phyloP scores from a whole-genome alignment of 2,113 vertebrate species.

The Gadus macrocephalus region DNA sequence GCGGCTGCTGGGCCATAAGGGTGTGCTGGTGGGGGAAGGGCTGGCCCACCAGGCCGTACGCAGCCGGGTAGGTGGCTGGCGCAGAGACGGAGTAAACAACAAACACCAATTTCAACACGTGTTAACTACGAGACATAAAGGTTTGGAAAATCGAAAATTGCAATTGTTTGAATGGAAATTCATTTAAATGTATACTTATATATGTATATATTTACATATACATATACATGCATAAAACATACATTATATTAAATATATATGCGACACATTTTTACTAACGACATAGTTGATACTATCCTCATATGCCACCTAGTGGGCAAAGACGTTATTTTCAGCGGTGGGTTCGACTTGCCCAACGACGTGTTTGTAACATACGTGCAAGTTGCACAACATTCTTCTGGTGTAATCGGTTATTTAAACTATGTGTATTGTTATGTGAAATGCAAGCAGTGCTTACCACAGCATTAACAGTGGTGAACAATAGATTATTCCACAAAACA shows the following conservation, averaged over 20 bases:
- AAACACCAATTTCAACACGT: background rate
- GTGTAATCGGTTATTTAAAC: too few species aligned
- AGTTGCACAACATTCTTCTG: too few species aligned
- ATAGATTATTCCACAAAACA: too few species aligned
- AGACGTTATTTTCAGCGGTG: too few species aligned
- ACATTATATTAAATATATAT: background rate
- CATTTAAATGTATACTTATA: conserved; percentile 4
- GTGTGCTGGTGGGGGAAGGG: conserved; percentile 87
- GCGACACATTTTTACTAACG: background rate
- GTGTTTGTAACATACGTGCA: too few species aligned
- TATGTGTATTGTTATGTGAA: too few species aligned
- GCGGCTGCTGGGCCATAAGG: conserved; percentile 84
- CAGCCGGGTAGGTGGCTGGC: conserved; percentile 87
- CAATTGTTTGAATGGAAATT: too few species aligned
- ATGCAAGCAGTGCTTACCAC: too few species aligned
- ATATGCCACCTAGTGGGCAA: too few species aligned
- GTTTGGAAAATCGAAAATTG: background rate
- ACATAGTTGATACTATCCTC: too few species aligned
- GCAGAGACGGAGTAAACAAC: conserved; percentile 26
- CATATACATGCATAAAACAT: conserved; percentile 17
- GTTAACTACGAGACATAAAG: background rate
- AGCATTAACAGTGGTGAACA: too few species aligned
- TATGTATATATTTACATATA: conserved; percentile 4
- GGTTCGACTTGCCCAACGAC: too few species aligned
- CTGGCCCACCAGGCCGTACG: conserved; percentile 87